These are phyloP conservation scores for Cyanocitta stelleri DNA, from an alignment of 2,113 vertebrate species.

Conservation along the genomic window DNA sequence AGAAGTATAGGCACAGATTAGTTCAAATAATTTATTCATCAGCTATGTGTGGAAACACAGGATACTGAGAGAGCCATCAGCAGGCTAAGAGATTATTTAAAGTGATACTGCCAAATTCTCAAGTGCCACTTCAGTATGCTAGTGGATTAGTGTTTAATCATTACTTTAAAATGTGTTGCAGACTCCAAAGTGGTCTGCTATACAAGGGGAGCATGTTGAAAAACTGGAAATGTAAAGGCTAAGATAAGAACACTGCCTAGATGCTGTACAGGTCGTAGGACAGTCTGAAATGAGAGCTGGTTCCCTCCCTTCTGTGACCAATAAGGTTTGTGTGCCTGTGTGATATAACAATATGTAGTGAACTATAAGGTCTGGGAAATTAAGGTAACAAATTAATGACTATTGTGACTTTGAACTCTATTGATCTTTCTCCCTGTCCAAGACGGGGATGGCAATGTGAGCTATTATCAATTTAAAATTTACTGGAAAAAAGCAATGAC, in stretches of 20 bases:
- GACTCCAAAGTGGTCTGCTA: neutral
- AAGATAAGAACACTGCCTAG: neutral
- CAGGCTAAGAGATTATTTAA: neutral
- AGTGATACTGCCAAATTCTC: constrained; percentile 14
- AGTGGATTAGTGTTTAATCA: neutral
- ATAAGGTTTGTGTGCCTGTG: neutral
- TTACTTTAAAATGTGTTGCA: neutral
- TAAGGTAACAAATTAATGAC: neutral
- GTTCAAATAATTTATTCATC: neutral
- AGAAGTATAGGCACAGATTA: neutral
- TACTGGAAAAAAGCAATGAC: neutral
- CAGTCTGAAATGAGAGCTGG: neutral
- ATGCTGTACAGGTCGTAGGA: neutral
- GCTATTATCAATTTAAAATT: neutral
- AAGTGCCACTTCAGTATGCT: neutral
- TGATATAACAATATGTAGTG: neutral
- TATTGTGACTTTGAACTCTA: neutral
- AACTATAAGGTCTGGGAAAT: neutral
- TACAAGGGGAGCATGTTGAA: neutral
- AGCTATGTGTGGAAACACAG: neutral
- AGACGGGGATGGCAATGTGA: neutral
- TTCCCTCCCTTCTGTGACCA: neutral
- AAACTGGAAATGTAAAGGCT: neutral
- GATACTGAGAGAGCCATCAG: neutral
- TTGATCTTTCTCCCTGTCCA: neutral